Conservation (phyloP, 1,140 invertebrate species). For the Holotrichia oblita region DNA sequence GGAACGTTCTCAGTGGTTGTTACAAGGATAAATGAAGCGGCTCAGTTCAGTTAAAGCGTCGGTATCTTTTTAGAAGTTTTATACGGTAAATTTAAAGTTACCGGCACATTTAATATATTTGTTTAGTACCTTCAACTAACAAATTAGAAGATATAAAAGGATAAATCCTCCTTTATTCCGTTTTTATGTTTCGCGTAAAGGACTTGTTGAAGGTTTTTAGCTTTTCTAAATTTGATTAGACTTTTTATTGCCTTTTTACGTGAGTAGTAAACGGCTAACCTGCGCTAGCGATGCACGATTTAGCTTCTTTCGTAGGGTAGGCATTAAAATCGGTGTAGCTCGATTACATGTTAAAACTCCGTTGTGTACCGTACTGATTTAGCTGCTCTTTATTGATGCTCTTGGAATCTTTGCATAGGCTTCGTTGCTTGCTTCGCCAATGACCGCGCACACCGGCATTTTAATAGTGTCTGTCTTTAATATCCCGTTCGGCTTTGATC, state of each 20-base stretch:
- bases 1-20: no score
- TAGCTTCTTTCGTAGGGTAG: not conserved
- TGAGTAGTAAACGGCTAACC: not conserved
- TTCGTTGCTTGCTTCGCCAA: not conserved
- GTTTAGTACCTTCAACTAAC: not conserved
- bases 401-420: conserved; percentile 2
- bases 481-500: not conserved
- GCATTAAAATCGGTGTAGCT: conserved; percentile 4
- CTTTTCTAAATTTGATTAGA: conserved; percentile 27
- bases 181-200: conserved; percentile 17
- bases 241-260: conserved; percentile 7
- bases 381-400: conserved; percentile 10
- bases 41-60: no score
- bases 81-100: no score
- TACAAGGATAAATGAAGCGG: no score
- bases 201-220: not conserved
- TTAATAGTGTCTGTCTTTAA: conserved; percentile 21
- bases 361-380: conserved; percentile 25
- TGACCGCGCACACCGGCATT: not conserved
- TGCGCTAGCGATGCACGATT: not conserved
- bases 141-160: not conserved
- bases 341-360: conserved; percentile 10
- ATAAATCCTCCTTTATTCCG: not conserved
- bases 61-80: no score
- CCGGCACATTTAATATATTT: no score